Evolutionary conservation across 2,113 vertebrate species (phyloP).

Genomic region (Mungos mungo): DNA sequence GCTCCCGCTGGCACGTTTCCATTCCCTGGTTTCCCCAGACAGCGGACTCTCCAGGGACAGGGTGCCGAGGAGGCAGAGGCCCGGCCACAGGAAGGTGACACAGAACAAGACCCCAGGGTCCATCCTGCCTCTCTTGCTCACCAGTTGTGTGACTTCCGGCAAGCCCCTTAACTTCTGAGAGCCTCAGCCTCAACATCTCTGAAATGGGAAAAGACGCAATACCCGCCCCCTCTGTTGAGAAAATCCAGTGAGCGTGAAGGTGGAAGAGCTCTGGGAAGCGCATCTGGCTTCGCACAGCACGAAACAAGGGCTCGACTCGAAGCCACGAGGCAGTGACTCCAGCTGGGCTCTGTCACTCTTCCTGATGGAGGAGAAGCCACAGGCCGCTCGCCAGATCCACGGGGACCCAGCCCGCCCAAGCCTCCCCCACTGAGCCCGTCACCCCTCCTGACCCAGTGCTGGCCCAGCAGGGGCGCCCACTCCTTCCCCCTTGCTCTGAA

Average conservation of each 20-base stretch:
- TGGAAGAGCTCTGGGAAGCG: background rate
- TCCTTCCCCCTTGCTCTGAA: background rate
- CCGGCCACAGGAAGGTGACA: background rate
- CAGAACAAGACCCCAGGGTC: background rate
- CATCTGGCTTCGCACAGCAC: background rate
- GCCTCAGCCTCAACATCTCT: background rate
- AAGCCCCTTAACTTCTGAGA: background rate
- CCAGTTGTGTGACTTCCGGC: background rate
- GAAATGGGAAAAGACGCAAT: background rate
- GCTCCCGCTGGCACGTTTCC: background rate
- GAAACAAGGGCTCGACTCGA: background rate
- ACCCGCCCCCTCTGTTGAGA: background rate
- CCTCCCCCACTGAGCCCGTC: background rate
- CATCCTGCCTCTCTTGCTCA: background rate
- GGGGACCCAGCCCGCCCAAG: fast-evolving
- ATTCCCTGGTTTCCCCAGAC: slow-evolving; percentile 56
- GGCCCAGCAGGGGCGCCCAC: background rate
- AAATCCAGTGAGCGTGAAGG: background rate
- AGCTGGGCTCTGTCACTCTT: background rate
- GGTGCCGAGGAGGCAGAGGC: background rate
- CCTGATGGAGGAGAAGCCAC: background rate
- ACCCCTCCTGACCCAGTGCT: background rate
- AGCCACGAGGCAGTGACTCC: background rate
- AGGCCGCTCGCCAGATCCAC: background rate
- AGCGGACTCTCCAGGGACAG: background rate